Conservation (phyloP, 2,113 vertebrate species). For the Eulacestoma nigropectus region DNA sequence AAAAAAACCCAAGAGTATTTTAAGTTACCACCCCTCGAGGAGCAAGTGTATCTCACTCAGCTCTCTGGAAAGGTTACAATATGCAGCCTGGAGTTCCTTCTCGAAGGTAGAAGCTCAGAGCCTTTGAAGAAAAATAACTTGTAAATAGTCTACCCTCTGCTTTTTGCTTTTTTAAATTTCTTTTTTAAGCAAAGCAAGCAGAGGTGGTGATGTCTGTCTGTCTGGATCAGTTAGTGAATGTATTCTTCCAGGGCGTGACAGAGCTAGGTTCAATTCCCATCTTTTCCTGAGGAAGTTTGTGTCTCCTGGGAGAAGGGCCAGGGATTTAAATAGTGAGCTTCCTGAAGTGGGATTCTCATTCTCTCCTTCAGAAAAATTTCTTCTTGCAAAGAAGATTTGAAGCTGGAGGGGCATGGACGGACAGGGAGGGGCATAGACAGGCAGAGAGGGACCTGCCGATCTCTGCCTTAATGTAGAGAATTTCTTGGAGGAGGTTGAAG, state of each 20-base stretch:
- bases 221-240: not conserved
- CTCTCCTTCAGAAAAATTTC: not conserved
- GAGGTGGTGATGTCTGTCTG: not conserved
- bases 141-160: not conserved
- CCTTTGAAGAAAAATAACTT: not conserved
- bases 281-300: not conserved
- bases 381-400: not conserved
- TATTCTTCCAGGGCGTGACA: not conserved
- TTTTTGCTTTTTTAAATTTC: not conserved
- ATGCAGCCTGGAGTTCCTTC: not conserved
- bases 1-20: not conserved
- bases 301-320: not conserved
- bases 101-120: not conserved
- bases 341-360: not conserved
- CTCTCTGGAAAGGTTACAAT: not conserved
- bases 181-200: not conserved
- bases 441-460: fast-evolving
- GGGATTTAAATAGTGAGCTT: constrained; percentile 2
- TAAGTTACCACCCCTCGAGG: constrained; percentile 3
- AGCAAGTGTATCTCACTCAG: not conserved
- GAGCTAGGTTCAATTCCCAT: not conserved
- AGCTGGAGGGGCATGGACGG: not conserved
- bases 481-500: not conserved
- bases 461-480: not conserved
- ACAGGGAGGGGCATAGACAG: not conserved